phyloP scores from a whole-genome alignment of 2,797 vertebrate species.

The Diplodus sargus region DNA sequence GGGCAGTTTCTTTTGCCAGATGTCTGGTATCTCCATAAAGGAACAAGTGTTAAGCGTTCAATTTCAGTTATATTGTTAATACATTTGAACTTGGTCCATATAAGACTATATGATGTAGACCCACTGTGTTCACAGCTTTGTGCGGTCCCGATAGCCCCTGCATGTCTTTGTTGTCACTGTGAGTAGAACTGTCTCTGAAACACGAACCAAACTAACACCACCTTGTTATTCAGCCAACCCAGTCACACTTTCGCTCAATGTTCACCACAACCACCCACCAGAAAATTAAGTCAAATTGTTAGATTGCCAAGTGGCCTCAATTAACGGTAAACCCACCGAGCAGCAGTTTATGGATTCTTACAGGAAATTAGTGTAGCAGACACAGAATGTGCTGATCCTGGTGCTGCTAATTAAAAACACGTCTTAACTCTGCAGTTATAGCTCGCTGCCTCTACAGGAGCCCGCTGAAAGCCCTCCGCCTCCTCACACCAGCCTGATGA shows the following conservation, averaged over 20 bases:
- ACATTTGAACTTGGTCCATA: too few relatives aligned
- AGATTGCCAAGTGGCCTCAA: conserved; percentile 31
- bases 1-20: too few relatives aligned
- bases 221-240: background rate
- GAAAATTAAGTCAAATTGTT: conserved; percentile 4
- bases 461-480: conserved; percentile 3
- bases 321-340: conserved; percentile 32
- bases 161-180: background rate
- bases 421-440: conserved; percentile 29
- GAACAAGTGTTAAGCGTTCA: too few relatives aligned
- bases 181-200: background rate
- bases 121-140: background rate
- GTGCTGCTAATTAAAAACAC: conserved; percentile 66
- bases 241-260: background rate
- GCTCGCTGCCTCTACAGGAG: conserved; percentile 46
- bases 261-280: background rate
- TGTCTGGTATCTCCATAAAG: too few relatives aligned
- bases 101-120: too few relatives aligned
- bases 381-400: conserved; percentile 68
- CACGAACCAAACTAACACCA: background rate
- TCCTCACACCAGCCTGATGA: conserved; percentile 15
- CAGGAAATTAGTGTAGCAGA: conserved; percentile 60
- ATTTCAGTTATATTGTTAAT: too few relatives aligned
- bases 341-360: conserved; percentile 50
- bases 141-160: background rate